Evolutionary conservation across 1,140 invertebrate genomes (phyloP).

Genomic region (Trichoplusia ni): DNA sequence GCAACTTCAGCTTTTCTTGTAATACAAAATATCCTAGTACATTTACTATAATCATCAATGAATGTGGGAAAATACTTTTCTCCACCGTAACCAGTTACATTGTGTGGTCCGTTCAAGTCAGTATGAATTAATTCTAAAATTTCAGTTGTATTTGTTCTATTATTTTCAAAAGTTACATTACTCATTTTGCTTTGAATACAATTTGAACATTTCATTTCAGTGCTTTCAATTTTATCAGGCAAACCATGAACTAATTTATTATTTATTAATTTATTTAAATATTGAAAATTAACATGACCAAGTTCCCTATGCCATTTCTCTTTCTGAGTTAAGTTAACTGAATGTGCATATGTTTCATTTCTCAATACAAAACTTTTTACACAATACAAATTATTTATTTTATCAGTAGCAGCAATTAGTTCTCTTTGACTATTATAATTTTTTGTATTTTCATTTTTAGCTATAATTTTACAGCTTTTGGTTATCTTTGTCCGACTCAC

Average conservation of each 20-base stretch:
- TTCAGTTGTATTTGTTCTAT: conserved; percentile 50
- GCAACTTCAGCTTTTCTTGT: no score
- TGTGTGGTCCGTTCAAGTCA: conserved; percentile 61
- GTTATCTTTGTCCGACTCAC: conserved; percentile 46
- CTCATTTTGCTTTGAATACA: conserved; percentile 53
- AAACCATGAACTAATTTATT: conserved; percentile 51
- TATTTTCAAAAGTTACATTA: conserved; percentile 67
- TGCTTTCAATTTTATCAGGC: conserved; percentile 53
- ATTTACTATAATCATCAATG: conserved; percentile 39
- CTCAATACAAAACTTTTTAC: no score
- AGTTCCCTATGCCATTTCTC: conserved; percentile 56
- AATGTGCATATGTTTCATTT: no score
- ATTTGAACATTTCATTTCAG: conserved; percentile 46
- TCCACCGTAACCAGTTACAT: conserved; percentile 51
- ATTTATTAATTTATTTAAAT: conserved; percentile 53
- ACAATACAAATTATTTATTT: no score
- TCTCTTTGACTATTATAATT: conserved; percentile 43
- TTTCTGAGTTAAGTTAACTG: not conserved
- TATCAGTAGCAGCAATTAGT: conserved; percentile 38
- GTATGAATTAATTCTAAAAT: conserved; percentile 62
- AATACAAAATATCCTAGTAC: no score
- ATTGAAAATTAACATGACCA: conserved; percentile 59
- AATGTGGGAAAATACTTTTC: conserved; percentile 52
- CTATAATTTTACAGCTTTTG: conserved; percentile 40
- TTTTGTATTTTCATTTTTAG: conserved; percentile 43